Conservation (phyloP, 2,888 invertebrate genomes). For the Lamellibrachia columna region DNA sequence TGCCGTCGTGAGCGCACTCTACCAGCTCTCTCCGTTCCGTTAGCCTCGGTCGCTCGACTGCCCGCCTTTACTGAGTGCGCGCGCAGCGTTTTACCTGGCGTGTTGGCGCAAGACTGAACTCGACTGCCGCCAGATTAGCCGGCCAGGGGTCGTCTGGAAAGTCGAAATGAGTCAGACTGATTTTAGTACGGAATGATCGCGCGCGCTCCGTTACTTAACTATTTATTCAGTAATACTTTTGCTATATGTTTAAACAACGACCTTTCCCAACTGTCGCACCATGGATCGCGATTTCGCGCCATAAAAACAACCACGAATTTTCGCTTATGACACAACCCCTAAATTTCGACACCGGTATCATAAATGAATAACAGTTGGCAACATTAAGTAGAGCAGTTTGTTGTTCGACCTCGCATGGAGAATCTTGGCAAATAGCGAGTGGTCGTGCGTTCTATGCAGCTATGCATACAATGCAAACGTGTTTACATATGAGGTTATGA, state of each 20-base stretch:
- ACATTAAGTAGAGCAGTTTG: conserved; percentile 4
- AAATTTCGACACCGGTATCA: conserved; percentile 6
- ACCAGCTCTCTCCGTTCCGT: neutral
- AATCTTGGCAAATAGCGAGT: conserved; percentile 9
- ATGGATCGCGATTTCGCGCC: neutral
- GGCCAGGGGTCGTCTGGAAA: neutral
- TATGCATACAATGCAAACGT: neutral
- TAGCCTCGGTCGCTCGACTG: neutral
- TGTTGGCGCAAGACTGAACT: neutral
- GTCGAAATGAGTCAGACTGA: neutral
- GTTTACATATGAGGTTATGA: conserved; percentile 6
- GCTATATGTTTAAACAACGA: too few relatives aligned
- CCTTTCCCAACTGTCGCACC: too few relatives aligned
- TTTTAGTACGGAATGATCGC: neutral
- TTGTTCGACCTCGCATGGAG: neutral
- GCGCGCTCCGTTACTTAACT: neutral
- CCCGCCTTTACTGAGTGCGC: neutral
- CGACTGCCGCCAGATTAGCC: neutral
- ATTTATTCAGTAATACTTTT: neutral
- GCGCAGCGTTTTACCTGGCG: neutral
- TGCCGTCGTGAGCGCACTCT: conserved; percentile 29
- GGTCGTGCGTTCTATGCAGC: neutral
- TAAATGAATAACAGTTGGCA: conserved; percentile 4
- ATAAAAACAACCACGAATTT: neutral
- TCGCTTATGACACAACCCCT: neutral